Percentiles rank a stretch among this genome's conserved stretches.
Conservation (phyloP, 2,113 vertebrate species). For the Anoplopoma fimbria region DNA sequence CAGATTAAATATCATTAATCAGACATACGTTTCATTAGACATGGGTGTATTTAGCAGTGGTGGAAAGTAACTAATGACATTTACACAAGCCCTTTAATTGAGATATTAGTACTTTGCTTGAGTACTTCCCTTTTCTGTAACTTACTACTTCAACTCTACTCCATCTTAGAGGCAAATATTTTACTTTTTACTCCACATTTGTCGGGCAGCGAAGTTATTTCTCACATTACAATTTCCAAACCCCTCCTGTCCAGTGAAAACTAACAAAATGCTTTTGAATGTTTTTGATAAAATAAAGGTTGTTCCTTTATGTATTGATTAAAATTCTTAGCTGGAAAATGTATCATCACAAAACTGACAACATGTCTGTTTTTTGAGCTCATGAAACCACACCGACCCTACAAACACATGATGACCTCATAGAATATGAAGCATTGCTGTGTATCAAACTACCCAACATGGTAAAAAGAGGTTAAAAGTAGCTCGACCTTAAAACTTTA, state of each 20-base stretch:
- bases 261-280: neutral
- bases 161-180: too few species aligned
- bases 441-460: neutral
- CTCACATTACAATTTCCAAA: neutral
- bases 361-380: neutral
- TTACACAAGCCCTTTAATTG: neutral
- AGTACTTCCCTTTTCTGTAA: neutral
- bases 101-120: neutral
- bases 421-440: neutral
- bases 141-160: neutral
- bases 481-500: neutral
- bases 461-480: neutral
- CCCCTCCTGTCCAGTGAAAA: neutral
- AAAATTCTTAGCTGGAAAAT: neutral
- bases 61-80: neutral
- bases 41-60: too few species aligned
- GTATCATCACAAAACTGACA: neutral
- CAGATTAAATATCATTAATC: too few species aligned
- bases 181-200: neutral
- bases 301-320: neutral
- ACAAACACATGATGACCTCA: neutral
- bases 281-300: neutral
- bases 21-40: too few species aligned
- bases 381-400: neutral
- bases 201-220: neutral